Evolutionary conservation across 2,888 invertebrate species (phyloP), one percentile per base, ranked within the genome.

Genomic region (Zygaena filipendulae): DNA sequence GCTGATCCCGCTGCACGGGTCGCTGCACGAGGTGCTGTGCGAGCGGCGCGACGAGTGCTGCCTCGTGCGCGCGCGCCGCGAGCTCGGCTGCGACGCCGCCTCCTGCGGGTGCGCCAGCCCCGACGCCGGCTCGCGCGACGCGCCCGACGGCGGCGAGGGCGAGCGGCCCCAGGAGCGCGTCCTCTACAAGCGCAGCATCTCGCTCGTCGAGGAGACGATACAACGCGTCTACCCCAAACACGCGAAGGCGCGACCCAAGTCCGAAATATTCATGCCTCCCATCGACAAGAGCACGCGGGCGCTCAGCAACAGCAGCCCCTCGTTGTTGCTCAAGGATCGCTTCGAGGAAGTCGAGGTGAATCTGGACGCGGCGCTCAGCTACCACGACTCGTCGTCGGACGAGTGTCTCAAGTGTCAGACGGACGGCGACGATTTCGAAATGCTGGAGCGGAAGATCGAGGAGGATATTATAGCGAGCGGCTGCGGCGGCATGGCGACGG

Each of bases 31-130:
- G 46, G 61, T 77, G 25, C 58, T 75, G 4, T 81, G 81, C 49
- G 77, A 79, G 48, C 59, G 59, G 38, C 64, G 62, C 23, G 69
- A 72, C 52, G 77, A 80, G 18, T 81, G 81, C 56, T 81, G 81
- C 45, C 69, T 81, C 29, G 30, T 38, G 3, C 26, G 33, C 23
- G 63, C 80, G 11, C 71, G 72, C 44, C 72, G 71, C 40, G 79
- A 80, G 35, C 69, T 69, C 45, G 72, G 69, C 8, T 72, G 72
- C 40, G 77, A 80, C 50, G 62, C 68, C 2, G 60, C 80, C 13
- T 75, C 72, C 52, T 57, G 56, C 52, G 48, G 68, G 5, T 72
- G 74, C 37, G 75, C 77, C 45, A 63, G 60, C 50, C 67, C 72
- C 0, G 72, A 72, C 37, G 56, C 61, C 0, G 77, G 71, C 21